These are phyloP conservation scores for Lophotriccus pileatus DNA, from an alignment of 2,797 vertebrate species.

Conservation along the genomic window DNA sequence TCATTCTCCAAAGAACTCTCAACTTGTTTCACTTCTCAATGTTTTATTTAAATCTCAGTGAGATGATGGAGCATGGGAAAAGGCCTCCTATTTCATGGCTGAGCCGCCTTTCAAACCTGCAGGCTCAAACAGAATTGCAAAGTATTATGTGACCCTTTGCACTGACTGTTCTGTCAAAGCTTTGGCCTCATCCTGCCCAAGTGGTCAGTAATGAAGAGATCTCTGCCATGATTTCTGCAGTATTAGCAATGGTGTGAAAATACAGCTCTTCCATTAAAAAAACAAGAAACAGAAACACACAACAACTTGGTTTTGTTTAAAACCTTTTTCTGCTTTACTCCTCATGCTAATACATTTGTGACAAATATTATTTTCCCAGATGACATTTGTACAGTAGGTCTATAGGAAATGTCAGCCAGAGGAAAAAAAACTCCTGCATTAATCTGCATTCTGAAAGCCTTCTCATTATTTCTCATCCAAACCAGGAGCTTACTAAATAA, in stretches of 20 bases:
- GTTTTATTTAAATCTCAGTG: constrained; percentile 70
- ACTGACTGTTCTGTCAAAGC: constrained; percentile 35
- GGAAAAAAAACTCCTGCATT: constrained; percentile 41
- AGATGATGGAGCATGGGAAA: constrained; percentile 52
- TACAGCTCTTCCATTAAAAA: background rate
- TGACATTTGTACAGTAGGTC: constrained; percentile 47
- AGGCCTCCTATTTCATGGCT: constrained; percentile 50
- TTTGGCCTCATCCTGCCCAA: background rate
- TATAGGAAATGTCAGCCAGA: constrained; percentile 61
- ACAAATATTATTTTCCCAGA: constrained; percentile 60
- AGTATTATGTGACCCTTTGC: constrained; percentile 52
- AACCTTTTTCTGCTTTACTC: constrained; percentile 7
- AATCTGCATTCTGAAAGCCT: constrained; percentile 56
- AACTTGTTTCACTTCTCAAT: constrained; percentile 55
- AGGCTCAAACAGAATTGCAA: constrained; percentile 68
- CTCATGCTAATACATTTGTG: constrained; percentile 42
- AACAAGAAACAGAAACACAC: background rate
- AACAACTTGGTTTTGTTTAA: constrained; percentile 47
- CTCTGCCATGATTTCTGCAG: background rate
- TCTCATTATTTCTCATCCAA: constrained; percentile 69
- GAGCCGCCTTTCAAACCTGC: constrained; percentile 65
- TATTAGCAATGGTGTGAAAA: background rate
- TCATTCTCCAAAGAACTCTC: constrained; percentile 53
- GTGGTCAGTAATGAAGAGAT: constrained; percentile 1
- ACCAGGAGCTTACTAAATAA: constrained; percentile 53